These are phyloP conservation scores for Phocides pigmalion DNA, from an alignment of 1,140 invertebrate species.

Conservation along the genomic window DNA sequence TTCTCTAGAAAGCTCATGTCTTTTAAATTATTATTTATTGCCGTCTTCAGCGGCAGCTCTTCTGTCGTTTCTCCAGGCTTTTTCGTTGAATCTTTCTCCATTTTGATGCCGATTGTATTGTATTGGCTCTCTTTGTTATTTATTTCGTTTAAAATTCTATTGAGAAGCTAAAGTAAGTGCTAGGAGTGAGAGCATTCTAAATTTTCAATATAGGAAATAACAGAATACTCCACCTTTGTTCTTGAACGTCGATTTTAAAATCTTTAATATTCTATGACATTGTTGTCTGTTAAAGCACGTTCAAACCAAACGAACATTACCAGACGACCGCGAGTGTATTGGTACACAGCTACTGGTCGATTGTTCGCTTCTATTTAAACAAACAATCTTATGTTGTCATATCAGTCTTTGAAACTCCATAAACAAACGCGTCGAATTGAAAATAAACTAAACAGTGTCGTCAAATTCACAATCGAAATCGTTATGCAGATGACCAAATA, in stretches of 20 bases:
- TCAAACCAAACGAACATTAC: conserved; percentile 26
- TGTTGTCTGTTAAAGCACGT: conserved; percentile 16
- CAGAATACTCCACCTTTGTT: not conserved
- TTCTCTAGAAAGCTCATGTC: conserved; percentile 60
- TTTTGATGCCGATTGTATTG: conserved; percentile 33
- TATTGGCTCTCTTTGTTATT: conserved; percentile 19
- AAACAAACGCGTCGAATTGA: conserved; percentile 50
- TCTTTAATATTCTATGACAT: conserved; percentile 38
- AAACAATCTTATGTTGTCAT: conserved; percentile 69
- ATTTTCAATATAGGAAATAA: conserved; percentile 14
- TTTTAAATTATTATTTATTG: conserved; percentile 49
- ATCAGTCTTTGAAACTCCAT: conserved; percentile 61
- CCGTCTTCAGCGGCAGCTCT: conserved; percentile 57
- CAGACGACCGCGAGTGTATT: conserved; percentile 18
- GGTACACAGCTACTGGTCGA: conserved; percentile 47
- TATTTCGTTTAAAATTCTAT: conserved; percentile 34
- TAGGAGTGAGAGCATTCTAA: conserved; percentile 28
- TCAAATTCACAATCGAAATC: conserved; percentile 13
- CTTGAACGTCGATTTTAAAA: conserved; percentile 27
- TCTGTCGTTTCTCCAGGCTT: conserved; percentile 44
- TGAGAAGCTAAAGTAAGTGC: conserved; percentile 24
- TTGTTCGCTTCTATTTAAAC: conserved; percentile 60
- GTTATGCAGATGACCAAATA: conserved; percentile 45
- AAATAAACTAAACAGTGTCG: conserved; percentile 47
- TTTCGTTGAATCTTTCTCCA: conserved; percentile 46